Percentiles rank a stretch among this genome's conserved stretches.
Conservation (phyloP, 2,888 invertebrate species). For the Elmis aenea region DNA sequence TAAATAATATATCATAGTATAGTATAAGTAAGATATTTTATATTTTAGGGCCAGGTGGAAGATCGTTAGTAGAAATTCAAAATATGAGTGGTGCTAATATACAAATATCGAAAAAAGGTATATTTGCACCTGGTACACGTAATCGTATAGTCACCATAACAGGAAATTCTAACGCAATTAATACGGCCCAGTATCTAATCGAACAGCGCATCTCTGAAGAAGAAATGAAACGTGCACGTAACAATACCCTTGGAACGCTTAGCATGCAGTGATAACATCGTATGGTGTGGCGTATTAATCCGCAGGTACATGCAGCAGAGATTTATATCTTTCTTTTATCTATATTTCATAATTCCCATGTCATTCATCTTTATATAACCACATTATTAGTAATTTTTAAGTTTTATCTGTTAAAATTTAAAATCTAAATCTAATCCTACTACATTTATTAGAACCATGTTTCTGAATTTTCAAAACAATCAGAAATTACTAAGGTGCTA, state of each 20-base stretch:
- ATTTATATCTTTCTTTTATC: constrained; percentile 14
- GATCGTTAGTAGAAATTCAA: constrained; percentile 95
- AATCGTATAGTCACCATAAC: constrained; percentile 96
- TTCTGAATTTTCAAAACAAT: no score
- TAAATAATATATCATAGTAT: background rate
- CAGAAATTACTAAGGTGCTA: no score
- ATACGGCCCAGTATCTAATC: constrained; percentile 90
- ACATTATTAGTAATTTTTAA: no score
- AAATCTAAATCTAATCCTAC: no score
- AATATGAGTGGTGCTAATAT: constrained; percentile 96
- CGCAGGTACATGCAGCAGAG: constrained; percentile 32
- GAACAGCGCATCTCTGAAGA: constrained; percentile 95
- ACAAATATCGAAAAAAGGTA: constrained; percentile 97
- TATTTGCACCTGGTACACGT: constrained; percentile 94
- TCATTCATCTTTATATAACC: no score
- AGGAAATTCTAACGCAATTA: constrained; percentile 83
- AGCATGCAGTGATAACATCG: constrained; percentile 57
- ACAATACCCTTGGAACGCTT: constrained; percentile 71
- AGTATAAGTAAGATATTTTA: background rate
- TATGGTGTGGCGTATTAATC: no score
- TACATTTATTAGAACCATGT: no score
- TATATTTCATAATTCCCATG: no score
- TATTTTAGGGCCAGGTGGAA: constrained; percentile 77
- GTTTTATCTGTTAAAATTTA: no score
- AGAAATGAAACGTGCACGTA: constrained; percentile 89